Evolutionary conservation across 2,113 vertebrate species (phyloP).

Genomic region (Ptychochromis oligacanthus): DNA sequence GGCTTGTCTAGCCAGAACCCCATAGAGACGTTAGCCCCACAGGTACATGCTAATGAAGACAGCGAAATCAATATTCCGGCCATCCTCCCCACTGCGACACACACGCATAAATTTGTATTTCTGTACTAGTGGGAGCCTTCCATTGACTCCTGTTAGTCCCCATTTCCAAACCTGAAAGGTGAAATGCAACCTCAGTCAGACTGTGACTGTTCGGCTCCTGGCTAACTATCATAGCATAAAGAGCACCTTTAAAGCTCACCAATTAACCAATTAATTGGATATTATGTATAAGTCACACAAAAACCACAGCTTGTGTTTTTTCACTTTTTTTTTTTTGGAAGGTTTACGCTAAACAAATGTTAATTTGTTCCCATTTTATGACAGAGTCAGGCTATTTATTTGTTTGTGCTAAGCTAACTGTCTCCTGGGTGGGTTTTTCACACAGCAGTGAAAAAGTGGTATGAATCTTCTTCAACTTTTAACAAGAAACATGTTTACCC

Average conservation of each 20-base stretch:
- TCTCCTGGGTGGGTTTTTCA: not conserved
- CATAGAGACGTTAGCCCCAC: slow-evolving; percentile 66
- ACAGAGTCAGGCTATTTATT: fast-evolving
- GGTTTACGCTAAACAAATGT: not conserved
- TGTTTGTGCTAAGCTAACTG: not conserved
- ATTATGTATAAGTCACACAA: not conserved
- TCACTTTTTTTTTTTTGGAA: not conserved
- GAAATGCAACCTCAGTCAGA: not conserved
- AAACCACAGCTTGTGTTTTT: not conserved
- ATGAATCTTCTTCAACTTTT: too few relatives aligned
- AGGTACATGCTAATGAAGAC: slow-evolving; percentile 72
- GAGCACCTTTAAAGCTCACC: too few relatives aligned
- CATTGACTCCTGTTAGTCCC: not conserved
- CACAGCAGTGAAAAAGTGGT: too few relatives aligned
- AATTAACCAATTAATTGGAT: not conserved
- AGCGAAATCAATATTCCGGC: slow-evolving; percentile 59
- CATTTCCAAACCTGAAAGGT: not conserved
- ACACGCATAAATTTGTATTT: slow-evolving; percentile 27
- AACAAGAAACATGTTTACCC: too few relatives aligned
- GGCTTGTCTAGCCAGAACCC: slow-evolving; percentile 64
- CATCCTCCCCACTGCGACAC: slow-evolving; percentile 20
- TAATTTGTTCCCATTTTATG: not conserved
- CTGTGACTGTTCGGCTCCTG: not conserved
- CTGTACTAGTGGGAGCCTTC: not conserved
- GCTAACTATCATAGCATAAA: not conserved